Percentiles rank a stretch among this genome's conserved stretches.
phyloP scores from a whole-genome alignment of 2,888 invertebrate genomes.

The Melipona beecheii region DNA sequence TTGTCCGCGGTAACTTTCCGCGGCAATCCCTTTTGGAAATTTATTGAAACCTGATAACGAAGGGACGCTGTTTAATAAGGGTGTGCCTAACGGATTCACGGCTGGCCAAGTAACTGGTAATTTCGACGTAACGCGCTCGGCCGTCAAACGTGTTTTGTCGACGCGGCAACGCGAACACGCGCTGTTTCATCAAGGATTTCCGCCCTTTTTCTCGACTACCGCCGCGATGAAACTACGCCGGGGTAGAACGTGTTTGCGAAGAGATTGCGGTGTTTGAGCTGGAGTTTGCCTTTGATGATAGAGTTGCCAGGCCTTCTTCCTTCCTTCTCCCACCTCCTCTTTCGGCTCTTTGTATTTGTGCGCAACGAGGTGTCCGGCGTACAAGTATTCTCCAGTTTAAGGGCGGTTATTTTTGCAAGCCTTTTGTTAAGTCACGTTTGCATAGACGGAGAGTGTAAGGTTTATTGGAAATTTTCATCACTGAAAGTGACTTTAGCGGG shows the following conservation, averaged over 20 bases:
- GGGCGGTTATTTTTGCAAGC: neutral
- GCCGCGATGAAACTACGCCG: neutral
- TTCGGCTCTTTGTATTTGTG: neutral
- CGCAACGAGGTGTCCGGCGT: neutral
- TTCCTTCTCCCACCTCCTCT: too few relatives aligned
- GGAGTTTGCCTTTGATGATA: constrained; percentile 18
- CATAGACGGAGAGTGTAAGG: too few relatives aligned
- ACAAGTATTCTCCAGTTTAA: neutral
- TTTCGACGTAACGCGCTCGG: constrained; percentile 67
- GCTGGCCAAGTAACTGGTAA: constrained; percentile 65
- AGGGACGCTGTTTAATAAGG: constrained; percentile 18
- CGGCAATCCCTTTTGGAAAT: constrained; percentile 65
- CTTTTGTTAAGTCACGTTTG: neutral
- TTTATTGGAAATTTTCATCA: neutral
- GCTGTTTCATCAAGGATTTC: constrained; percentile 4
- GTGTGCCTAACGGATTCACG: constrained; percentile 44
- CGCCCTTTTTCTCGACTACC: constrained; percentile 7
- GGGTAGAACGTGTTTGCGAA: constrained; percentile 27
- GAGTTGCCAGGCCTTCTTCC: neutral
- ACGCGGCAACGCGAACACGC: neutral
- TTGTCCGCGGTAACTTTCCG: constrained; percentile 22
- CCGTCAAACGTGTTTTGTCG: constrained; percentile 59
- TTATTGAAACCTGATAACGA: constrained; percentile 72
- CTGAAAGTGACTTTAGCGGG: too few relatives aligned
- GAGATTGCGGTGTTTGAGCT: constrained; percentile 25